phyloP scores from a whole-genome alignment of 2,113 vertebrate species.

The Cebus imitator region DNA sequence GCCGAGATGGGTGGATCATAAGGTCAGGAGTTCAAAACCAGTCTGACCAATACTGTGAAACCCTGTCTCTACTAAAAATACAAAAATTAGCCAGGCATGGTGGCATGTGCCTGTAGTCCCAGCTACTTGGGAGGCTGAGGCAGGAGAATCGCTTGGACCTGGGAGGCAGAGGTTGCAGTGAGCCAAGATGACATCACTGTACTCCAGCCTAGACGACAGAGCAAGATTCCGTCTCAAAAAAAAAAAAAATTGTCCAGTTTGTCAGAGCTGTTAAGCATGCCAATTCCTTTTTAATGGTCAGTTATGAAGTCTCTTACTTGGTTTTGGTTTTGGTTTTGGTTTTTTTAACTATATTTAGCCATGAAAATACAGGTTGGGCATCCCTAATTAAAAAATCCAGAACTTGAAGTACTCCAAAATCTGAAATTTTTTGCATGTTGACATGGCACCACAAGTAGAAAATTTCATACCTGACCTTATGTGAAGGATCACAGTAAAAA shows the following conservation, averaged over 20 bases:
- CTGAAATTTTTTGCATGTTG: background rate
- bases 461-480: background rate
- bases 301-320: background rate
- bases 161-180: too few species aligned
- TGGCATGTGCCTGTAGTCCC: too few species aligned
- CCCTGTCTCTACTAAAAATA: too few species aligned
- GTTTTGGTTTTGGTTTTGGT: constrained; percentile 6
- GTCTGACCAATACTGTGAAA: too few species aligned
- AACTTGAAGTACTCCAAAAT: background rate
- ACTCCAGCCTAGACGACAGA: too few species aligned
- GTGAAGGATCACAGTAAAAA: background rate
- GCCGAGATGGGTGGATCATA: too few species aligned
- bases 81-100: too few species aligned
- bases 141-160: too few species aligned
- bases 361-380: constrained; percentile 12
- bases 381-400: background rate
- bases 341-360: background rate
- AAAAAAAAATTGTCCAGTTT: background rate
- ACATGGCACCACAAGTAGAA: background rate
- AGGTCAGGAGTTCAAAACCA: too few species aligned
- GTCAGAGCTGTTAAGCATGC: background rate
- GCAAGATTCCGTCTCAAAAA: too few species aligned
- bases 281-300: background rate
- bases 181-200: too few species aligned
- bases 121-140: too few species aligned